These are phyloP conservation scores for Drosophila tanythrix DNA, from an alignment of 2,888 invertebrate species.

Conservation along the genomic window DNA sequence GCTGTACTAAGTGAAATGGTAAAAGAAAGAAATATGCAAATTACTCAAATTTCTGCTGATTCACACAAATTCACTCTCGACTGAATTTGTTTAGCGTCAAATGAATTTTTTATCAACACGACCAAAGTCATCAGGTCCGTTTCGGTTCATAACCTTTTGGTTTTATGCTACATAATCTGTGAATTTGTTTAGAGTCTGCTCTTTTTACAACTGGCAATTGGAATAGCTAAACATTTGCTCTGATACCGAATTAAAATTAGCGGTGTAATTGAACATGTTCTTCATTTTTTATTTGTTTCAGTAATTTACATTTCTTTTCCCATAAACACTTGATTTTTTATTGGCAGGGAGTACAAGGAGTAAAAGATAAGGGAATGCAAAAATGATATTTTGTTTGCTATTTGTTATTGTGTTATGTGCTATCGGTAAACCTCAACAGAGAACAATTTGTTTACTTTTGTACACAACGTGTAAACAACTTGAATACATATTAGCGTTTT, in stretches of 20 bases:
- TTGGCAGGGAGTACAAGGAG: not conserved
- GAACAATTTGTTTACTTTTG: slow-evolving; percentile 20
- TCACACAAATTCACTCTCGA: slow-evolving; percentile 24
- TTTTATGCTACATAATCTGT: slow-evolving; percentile 16
- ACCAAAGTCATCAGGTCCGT: slow-evolving; percentile 25
- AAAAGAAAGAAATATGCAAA: slow-evolving; percentile 62
- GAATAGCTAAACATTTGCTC: not conserved
- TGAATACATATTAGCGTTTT: slow-evolving; percentile 2
- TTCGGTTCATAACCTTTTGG: slow-evolving; percentile 10
- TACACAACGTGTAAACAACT: slow-evolving; percentile 5
- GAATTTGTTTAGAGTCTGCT: not conserved
- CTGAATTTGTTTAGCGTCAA: slow-evolving; percentile 15
- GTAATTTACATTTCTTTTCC: not conserved
- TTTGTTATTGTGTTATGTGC: slow-evolving; percentile 14
- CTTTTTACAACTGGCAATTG: not conserved
- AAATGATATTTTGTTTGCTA: not conserved
- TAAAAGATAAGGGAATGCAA: not conserved
- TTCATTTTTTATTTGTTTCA: not conserved
- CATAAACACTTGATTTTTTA: not conserved
- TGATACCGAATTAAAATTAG: not conserved
- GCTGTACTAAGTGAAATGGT: slow-evolving; percentile 20
- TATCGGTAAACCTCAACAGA: not conserved
- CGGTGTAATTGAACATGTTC: slow-evolving; percentile 2
- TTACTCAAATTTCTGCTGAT: slow-evolving; percentile 49
- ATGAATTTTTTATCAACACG: slow-evolving; percentile 37